Base-by-base conservation (phyloP, 2,113 vertebrate species). In the Neolamprologus caudopunctatus region DNA sequence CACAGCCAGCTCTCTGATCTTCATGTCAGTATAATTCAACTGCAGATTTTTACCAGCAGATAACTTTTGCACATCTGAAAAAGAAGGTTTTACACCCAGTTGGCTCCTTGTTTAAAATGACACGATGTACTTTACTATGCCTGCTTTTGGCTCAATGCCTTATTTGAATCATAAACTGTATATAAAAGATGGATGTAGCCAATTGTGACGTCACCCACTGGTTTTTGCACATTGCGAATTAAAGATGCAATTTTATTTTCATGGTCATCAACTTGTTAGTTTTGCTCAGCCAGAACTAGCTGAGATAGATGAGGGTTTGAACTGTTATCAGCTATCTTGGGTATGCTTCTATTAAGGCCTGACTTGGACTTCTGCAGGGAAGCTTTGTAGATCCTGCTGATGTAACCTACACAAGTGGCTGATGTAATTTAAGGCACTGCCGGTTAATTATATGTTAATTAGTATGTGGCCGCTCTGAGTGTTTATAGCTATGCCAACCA, bases 121-220 rank as follows among this genome's bases (percentile, higher is more conserved):
- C n/a, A 42, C 12, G 0, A 16, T 6, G 35, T 42, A 24, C 12
- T 42, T 71, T 45, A 42, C 5, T 24, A 14, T 16, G 35, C n/a
- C 66, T 42, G 37, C 37, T 26, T 47, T 47, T 73, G 21, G 8
- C 14, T 73, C 40, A 28, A 5, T 73, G 68, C 1, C 68, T 17
- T 6, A 17, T 73, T 73, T 47, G 40, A 47, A 47, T 75, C 24
- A 47, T 47, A 47, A 45, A 75, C 68, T 75, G 21, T 26, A 47
- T 28, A 17, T 28, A 28, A 1, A 75, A 75, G 24, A 47, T 42
- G n/a, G 66, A 24, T 71, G 7, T 42, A 71, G n/a, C n/a, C 12
- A 24, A 9, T 6, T 2, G 13, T 45, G 37, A 45, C 0, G 1
- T 26, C 37, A 26, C 1, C 1, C 14, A 47, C 4, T 75, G 71